Percentiles rank a stretch among this genome's conserved stretches.
phyloP scores from a whole-genome alignment of 1,140 invertebrate species.

The Capitella teleta region DNA sequence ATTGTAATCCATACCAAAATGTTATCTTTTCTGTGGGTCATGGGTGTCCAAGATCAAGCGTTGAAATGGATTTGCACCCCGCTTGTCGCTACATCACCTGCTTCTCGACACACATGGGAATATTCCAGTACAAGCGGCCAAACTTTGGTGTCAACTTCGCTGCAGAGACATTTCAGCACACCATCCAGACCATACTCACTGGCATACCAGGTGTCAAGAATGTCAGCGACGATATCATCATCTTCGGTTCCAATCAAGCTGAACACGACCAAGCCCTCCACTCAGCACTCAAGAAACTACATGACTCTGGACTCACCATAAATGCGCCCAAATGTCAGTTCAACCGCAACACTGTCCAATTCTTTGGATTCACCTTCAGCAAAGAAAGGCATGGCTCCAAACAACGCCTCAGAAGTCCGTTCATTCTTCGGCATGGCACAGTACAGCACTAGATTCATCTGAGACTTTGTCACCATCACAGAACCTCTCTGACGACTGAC shows the following conservation, averaged over 20 bases:
- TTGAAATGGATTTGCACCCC: neutral
- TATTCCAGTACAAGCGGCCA: neutral
- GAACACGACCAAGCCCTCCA: neutral
- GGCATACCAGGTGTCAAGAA: neutral
- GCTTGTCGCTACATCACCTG: neutral
- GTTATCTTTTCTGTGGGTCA: too few relatives aligned
- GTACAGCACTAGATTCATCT: slow-evolving; percentile 39
- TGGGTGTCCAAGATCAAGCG: too few relatives aligned
- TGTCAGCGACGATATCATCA: neutral
- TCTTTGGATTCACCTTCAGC: slow-evolving; percentile 23
- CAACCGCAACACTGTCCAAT: neutral
- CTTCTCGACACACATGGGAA: neutral
- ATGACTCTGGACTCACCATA: slow-evolving; percentile 23
- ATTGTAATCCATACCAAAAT: too few relatives aligned
- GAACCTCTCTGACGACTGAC: slow-evolving; percentile 18
- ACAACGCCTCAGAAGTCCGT: slow-evolving; percentile 12
- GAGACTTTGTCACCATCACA: slow-evolving; percentile 22
- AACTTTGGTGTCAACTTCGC: neutral
- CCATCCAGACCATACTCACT: neutral
- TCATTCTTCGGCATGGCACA: slow-evolving; percentile 19
- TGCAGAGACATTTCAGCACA: neutral
- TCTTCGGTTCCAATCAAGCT: neutral
- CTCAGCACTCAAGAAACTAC: slow-evolving; percentile 7
- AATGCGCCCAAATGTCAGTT: slow-evolving; percentile 28
- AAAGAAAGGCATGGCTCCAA: slow-evolving; percentile 34